Percentiles rank a stretch among this genome's conserved stretches.
Evolutionary conservation across 2,797 vertebrate species (phyloP).

Genomic region (Lepilemur septentrionalis): DNA sequence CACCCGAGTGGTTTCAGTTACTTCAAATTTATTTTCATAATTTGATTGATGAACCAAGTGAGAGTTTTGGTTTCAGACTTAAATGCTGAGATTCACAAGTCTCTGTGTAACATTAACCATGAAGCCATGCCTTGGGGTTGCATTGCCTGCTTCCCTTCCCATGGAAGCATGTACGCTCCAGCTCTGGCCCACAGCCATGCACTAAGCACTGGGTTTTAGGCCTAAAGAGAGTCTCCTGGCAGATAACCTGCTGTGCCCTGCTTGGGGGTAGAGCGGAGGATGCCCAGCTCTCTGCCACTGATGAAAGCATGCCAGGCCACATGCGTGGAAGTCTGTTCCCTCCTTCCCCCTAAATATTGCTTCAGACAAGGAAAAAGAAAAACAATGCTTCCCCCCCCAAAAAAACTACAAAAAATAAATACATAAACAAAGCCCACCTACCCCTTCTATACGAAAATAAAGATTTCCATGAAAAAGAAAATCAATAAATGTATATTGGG

Average conservation of each 20-base stretch:
- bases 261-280: rapidly evolving
- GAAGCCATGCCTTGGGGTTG: background rate
- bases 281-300: background rate
- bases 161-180: background rate
- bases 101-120: background rate
- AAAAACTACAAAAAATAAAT: background rate
- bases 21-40: background rate
- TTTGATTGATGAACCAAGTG: background rate
- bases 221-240: background rate
- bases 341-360: too few species aligned
- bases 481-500: background rate
- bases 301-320: background rate
- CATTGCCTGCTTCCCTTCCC: background rate
- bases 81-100: background rate
- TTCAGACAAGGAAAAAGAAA: background rate
- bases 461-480: background rate
- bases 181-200: background rate
- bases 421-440: background rate
- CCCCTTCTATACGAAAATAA: background rate
- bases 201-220: background rate
- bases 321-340: rapidly evolving
- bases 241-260: background rate
- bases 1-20: background rate
- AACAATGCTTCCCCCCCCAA: background rate
- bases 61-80: background rate